Evolutionary conservation across 2,113 vertebrate genomes (phyloP), one percentile per base, ranked within the genome.

Genomic region (Numenius arquata): DNA sequence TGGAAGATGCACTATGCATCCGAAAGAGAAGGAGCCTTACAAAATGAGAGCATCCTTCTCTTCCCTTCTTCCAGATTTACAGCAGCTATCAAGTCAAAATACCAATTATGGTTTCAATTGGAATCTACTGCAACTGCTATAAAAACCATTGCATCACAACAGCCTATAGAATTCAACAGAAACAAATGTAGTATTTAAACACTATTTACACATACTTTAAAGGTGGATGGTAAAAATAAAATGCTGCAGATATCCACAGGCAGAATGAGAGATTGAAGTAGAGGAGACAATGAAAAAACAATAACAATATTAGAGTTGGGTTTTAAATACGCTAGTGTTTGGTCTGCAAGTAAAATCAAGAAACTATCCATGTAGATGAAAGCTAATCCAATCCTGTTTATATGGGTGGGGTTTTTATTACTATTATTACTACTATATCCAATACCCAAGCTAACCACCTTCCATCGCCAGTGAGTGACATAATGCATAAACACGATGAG

Each of bases 1-100:
- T 85, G 93, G 88, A 97, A 94, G 93, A 95, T 85, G 89, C 87
- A 92, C 76, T 56, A 3, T 72, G 82, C 89, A 88, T 91, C 85
- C 61, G 8, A 95, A 93, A 93, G 90, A 88, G 80, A 95, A 88
- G 88, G 87, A 89, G 91, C 62, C 93, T 67, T 75, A 91, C 75
- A 76, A 95, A 96, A 96, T 83, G 91, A 96, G 85, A 94, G 87
- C 91, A 93, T 92, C 88, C 72, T 96, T 93, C 87, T 40, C 94
- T 91, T 93, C 59, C 82, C 79, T 97, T 92, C 93, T 29, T 29
- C 2, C 63, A 93, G 89, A 97, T 96, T 95, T 91, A 94, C 73
- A 78, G 85, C 84, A 85, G 62, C 85, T 72, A 82, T 83, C 76
- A 91, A 89, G 58, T 53, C 3, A 7, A 93, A 93, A 94, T 53